phyloP scores from a whole-genome alignment of 1,140 invertebrate species.

The Pantala flavescens region DNA sequence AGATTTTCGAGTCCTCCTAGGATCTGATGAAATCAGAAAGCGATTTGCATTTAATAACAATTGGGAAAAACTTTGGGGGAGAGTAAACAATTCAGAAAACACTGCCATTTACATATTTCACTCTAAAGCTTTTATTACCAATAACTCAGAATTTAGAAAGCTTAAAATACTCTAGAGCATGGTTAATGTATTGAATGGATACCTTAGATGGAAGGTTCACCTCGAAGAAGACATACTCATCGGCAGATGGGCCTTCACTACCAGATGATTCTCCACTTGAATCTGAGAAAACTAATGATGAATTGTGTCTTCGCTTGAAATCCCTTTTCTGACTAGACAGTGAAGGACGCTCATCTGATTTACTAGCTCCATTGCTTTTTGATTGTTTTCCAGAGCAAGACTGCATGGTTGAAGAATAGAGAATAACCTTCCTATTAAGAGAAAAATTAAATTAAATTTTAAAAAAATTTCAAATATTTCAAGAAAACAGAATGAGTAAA shows the following conservation, averaged over 20 bases:
- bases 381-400: neutral
- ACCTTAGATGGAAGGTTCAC: neutral
- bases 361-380: neutral
- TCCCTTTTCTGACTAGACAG: neutral
- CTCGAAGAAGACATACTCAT: conserved; percentile 1
- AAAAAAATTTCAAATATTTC: no score
- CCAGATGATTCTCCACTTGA: neutral
- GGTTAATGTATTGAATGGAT: neutral
- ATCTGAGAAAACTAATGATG: neutral
- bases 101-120: no score
- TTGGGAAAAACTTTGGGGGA: no score
- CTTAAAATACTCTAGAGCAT: no score
- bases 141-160: no score
- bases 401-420: neutral
- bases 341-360: neutral
- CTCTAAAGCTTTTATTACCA: no score
- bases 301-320: neutral
- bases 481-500: no score
- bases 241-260: neutral
- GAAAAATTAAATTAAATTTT: no score
- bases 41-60: neutral
- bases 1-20: conserved; percentile 37
- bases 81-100: no score
- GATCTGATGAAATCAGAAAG: conserved; percentile 27
- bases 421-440: no score